phyloP scores from a whole-genome alignment of 2,797 vertebrate genomes.

The Coranthus polyacanthus region DNA sequence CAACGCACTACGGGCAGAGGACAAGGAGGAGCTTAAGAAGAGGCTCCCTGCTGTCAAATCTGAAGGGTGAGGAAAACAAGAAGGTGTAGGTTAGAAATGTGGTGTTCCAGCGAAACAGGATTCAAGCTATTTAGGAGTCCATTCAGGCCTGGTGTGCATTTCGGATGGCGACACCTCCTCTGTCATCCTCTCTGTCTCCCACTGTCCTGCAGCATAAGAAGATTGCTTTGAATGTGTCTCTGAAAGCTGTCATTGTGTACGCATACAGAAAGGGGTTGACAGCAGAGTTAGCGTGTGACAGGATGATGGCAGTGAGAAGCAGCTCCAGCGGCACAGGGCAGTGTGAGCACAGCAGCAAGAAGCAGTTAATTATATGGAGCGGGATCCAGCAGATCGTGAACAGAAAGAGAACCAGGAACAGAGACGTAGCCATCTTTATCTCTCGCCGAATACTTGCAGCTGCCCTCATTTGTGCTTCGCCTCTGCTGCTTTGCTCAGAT shows the following conservation, averaged over 20 bases:
- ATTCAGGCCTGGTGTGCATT: not conserved
- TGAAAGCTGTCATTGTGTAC: slow-evolving; percentile 85
- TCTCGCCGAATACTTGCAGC: slow-evolving; percentile 69
- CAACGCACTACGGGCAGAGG: slow-evolving; percentile 86
- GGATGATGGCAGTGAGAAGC: slow-evolving; percentile 83
- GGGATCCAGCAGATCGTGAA: slow-evolving; percentile 88
- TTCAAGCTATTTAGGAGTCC: not conserved
- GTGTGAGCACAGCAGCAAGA: slow-evolving; percentile 81
- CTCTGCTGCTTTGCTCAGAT: slow-evolving; percentile 49
- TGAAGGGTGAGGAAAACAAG: slow-evolving; percentile 88
- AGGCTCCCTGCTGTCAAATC: slow-evolving; percentile 90
- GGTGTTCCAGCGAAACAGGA: not conserved
- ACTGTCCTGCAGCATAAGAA: slow-evolving; percentile 74
- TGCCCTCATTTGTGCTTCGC: slow-evolving; percentile 46
- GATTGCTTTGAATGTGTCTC: slow-evolving; percentile 82
- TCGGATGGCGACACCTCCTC: not conserved
- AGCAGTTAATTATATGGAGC: slow-evolving; percentile 86
- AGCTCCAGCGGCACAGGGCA: slow-evolving; percentile 80
- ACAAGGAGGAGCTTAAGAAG: slow-evolving; percentile 94
- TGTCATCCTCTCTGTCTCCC: slow-evolving; percentile 31
- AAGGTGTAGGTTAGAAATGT: not conserved
- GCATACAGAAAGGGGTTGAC: slow-evolving; percentile 84
- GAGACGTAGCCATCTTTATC: slow-evolving; percentile 82
- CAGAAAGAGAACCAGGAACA: slow-evolving; percentile 87
- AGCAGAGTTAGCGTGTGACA: slow-evolving; percentile 87